Evolutionary conservation across 2,797 vertebrate species (phyloP), one percentile per base, ranked within the genome.

Genomic region (Cheirogaleus major): DNA sequence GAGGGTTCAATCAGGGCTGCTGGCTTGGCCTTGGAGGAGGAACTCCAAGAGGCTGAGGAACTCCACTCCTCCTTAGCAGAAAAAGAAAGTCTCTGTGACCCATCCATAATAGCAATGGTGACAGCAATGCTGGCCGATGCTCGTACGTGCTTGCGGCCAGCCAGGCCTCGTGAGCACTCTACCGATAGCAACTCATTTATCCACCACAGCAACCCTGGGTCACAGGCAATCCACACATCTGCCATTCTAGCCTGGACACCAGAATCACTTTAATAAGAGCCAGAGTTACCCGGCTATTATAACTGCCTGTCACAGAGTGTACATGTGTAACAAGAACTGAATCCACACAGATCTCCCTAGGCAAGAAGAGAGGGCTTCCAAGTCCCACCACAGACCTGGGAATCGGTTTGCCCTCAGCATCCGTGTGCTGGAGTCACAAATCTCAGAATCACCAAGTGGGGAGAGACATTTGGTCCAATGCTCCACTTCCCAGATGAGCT

Each of bases 81-180:
- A 87, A 48, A 30, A 30, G 38, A 63, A 57, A 17, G 11, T 69
- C 65, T 7, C 0, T 2, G 27, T 9, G 22, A 35, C 10, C 59
- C 23, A 20, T 30, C 18, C 35, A 2, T 13, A 27, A 10, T 0
- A 57, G 61, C 27, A 45, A 45, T 12, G 59, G 7, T 8, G n/a
- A 50, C 20, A 27, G 70, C 59, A 7, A n/a, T 4, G 17, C 32
- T 4, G 25, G 32, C 18, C 38, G 9, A 7, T 18, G 23, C 35
- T 10, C 8, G 4, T 0, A 17, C 2, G 4, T 52, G 45, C 70
- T 52, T n/a, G 12, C 41, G 27, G 4, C n/a, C 14, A 5, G 35
- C 23, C 38, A 15, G 80, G 6, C 63, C 57, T 20, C 32, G 17
- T 17, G 50, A n/a, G 63, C 7, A 11, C 52, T 35, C 43, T 45